Evolutionary conservation across 2,888 invertebrate species (phyloP).

Genomic region (Caenorhabditis sp.): DNA sequence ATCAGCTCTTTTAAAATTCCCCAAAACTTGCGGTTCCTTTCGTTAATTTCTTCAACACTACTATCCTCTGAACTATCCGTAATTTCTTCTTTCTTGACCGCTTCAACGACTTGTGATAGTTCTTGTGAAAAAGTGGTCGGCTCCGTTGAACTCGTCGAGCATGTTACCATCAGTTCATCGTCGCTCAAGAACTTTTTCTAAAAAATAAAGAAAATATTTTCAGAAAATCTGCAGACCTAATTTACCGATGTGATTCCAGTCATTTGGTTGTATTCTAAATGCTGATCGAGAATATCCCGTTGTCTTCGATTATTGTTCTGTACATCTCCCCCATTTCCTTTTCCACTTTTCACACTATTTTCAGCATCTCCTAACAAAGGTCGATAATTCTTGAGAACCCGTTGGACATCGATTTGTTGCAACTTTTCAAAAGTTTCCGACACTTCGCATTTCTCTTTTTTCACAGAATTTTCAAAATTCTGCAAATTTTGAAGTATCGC

Average conservation of each 20-base stretch:
- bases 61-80: not conserved
- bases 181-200: conserved; percentile 35
- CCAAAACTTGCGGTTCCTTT: conserved; percentile 13
- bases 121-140: conserved; percentile 13
- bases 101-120: conserved; percentile 4
- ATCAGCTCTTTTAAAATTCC: conserved; percentile 12
- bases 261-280: conserved; percentile 52
- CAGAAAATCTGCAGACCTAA: not conserved
- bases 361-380: conserved; percentile 34
- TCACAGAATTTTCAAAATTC: conserved; percentile 7
- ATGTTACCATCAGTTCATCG: conserved; percentile 16
- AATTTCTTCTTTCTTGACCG: conserved; percentile 20
- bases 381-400: conserved; percentile 33
- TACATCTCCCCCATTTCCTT: conserved; percentile 7
- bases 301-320: conserved; percentile 37
- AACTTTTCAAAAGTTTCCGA: conserved; percentile 14
- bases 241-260: conserved; percentile 44
- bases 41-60: conserved; percentile 9
- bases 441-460: not conserved
- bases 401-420: conserved; percentile 23
- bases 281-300: conserved; percentile 59
- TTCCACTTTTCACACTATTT: conserved; percentile 3
- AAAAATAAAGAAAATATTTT: not conserved
- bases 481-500: conserved; percentile 37
- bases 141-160: conserved; percentile 2